These are phyloP conservation scores for Acanthochromis polyacanthus DNA, from an alignment of 2,113 vertebrate genomes.

Conservation along the genomic window DNA sequence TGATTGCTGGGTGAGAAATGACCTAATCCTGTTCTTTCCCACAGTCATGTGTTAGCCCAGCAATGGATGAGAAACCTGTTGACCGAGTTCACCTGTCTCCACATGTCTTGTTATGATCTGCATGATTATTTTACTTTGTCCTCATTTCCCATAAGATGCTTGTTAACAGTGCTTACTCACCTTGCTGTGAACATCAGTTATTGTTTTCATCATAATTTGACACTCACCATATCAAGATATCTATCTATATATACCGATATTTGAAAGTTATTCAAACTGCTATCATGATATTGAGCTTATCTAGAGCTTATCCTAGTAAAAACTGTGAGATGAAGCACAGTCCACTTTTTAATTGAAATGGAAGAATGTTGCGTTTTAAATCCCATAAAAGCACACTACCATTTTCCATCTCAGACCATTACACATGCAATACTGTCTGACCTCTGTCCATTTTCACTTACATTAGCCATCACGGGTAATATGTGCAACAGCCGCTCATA, in stretches of 20 bases:
- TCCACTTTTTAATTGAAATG: background rate
- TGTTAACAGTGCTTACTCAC: background rate
- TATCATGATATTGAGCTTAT: background rate
- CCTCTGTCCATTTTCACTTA: background rate
- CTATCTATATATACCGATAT: background rate
- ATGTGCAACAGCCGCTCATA: background rate
- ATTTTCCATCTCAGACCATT: background rate
- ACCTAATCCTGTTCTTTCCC: conserved; percentile 71
- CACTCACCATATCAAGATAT: no score
- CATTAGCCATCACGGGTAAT: background rate
- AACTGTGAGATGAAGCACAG: conserved; percentile 16
- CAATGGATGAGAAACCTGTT: conserved; percentile 71
- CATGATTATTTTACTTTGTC: conserved; percentile 3
- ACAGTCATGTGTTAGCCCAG: conserved; percentile 35
- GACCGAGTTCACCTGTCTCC: conserved; percentile 58
- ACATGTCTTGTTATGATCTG: conserved; percentile 55
- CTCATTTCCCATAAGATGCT: conserved; percentile 11
- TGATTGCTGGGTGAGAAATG: conserved; percentile 28
- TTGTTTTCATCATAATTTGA: no score
- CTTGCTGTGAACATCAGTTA: background rate
- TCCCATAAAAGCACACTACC: background rate
- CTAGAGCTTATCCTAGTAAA: background rate
- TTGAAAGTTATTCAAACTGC: background rate
- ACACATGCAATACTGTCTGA: background rate
- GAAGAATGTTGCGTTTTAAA: background rate